Evolutionary conservation across 1,140 invertebrate species (phyloP), one percentile per base, ranked within the genome.

Genomic region (Agrilus planipennis): DNA sequence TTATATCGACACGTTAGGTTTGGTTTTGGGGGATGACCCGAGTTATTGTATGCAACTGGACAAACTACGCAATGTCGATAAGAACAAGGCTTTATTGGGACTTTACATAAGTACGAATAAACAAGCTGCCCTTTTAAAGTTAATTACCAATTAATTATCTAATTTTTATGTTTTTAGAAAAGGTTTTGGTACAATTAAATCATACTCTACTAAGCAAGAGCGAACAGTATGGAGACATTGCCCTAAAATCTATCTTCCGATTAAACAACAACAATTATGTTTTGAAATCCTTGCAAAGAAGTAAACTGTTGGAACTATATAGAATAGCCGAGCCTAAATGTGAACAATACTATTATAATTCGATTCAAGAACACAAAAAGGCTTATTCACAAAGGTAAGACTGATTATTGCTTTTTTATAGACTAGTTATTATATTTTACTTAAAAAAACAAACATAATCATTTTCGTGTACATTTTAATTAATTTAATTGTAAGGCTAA

Each of bases 251-350:
- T 30, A 75, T 93, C 22, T 94, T 93, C 57, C 71, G 86, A 4
- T 65, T 94, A 14, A 94, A 94, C 62, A 95, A 95, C 60, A 88
- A 88, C 44, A 83, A 93, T 64, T 93, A 96, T 55, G 81, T 96
- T 40, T 65, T 94, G 5, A 91, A 90, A 66, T 85, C 87, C 25
- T 65, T 94, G 16, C 80, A 88, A 50, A 74, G 84, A 45, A 89
- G 84, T 44, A 79, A 78, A 2, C 63, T 96, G 2, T 67, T 95
- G 51, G 84, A 88, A 42, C 62, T 91, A 17, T 75, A 91, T 16
- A 67, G 76, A 30, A 61, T 84, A 17, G 81, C 80, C 21, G 85
- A 89, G 58, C 81, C 84, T 2, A 81, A 84, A 27, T 89, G 89
- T 50, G 84, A 89, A 58, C 72, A 78, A 41, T 82, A 79, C 53